Percentiles rank a stretch among this genome's conserved stretches.
Evolutionary conservation across 1,140 invertebrate genomes (phyloP).

Genomic region (Drosophila pallidifrons): DNA sequence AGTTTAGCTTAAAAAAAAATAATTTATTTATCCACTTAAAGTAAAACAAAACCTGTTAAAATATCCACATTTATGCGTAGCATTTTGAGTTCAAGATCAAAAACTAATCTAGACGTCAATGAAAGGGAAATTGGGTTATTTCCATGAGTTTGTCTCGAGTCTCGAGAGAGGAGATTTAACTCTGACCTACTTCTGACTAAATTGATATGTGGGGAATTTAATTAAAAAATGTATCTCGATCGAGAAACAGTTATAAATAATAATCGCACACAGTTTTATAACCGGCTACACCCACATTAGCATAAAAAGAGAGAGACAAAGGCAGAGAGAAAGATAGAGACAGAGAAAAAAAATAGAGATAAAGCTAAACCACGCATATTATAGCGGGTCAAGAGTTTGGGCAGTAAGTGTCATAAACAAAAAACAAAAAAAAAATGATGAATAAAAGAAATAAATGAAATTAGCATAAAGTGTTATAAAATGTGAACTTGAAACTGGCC

Average conservation of each 20-base stretch:
- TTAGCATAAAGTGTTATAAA: conserved; percentile 68
- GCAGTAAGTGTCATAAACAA: neutral
- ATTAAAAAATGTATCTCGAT: conserved; percentile 23
- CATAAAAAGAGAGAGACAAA: conserved; percentile 47
- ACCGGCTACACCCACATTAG: conserved; percentile 74
- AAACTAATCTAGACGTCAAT: neutral
- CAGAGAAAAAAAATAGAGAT: too few species aligned
- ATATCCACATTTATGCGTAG: conserved; percentile 1
- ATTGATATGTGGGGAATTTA: conserved; percentile 7
- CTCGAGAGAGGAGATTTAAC: neutral
- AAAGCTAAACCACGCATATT: neutral
- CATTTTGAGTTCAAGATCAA: neutral
- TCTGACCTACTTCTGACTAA: neutral
- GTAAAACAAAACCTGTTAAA: neutral
- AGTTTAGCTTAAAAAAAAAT: too few species aligned
- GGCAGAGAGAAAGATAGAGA: neutral
- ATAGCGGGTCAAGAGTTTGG: conserved; percentile 41
- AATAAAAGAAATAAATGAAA: conserved; percentile 35
- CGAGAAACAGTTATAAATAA: conserved; percentile 65
- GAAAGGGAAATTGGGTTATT: conserved; percentile 5
- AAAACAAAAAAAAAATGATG: neutral
- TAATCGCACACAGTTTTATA: conserved; percentile 61
- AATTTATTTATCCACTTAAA: neutral
- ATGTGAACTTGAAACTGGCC: conserved; percentile 70
- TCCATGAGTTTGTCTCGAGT: neutral